Percentiles rank a stretch among this genome's conserved stretches.
Evolutionary conservation across 2,797 vertebrate genomes (phyloP).

Genomic region (Sebastes wilsoni): DNA sequence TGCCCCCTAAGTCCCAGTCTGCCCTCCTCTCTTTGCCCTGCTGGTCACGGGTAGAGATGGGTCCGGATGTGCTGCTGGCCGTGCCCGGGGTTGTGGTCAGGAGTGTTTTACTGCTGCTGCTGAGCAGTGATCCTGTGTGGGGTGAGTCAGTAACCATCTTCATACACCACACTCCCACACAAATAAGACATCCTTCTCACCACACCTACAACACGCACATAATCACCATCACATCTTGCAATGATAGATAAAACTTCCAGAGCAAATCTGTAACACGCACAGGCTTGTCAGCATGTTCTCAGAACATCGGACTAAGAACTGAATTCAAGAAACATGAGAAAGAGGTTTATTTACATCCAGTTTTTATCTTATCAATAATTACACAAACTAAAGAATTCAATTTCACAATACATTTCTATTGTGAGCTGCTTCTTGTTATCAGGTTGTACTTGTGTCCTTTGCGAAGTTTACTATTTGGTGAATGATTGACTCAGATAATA

Average conservation of each 20-base stretch:
- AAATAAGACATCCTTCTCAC: conserved; percentile 35
- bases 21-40: conserved; percentile 40
- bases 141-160: conserved; percentile 78
- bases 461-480: conserved; percentile 69
- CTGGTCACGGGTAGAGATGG: conserved; percentile 67
- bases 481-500: conserved; percentile 78
- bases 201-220: conserved; percentile 31
- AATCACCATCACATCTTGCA: conserved; percentile 12
- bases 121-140: conserved; percentile 70
- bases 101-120: conserved; percentile 73
- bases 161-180: conserved; percentile 43
- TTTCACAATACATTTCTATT: not conserved
- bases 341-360: not conserved
- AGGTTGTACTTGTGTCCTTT: conserved; percentile 72
- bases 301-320: not conserved
- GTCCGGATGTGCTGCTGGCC: conserved; percentile 57
- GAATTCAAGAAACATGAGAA: not conserved
- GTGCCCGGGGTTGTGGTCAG: conserved; percentile 60
- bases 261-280: conserved; percentile 32
- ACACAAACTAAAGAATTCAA: not conserved
- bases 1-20: conserved; percentile 34
- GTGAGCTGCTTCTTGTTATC: conserved; percentile 56
- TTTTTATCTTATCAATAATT: not conserved
- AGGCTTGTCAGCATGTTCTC: conserved; percentile 24
- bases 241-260: conserved; percentile 23